Evolutionary conservation across 2,797 vertebrate species (phyloP).

Genomic region (Malurus leucopterus): DNA sequence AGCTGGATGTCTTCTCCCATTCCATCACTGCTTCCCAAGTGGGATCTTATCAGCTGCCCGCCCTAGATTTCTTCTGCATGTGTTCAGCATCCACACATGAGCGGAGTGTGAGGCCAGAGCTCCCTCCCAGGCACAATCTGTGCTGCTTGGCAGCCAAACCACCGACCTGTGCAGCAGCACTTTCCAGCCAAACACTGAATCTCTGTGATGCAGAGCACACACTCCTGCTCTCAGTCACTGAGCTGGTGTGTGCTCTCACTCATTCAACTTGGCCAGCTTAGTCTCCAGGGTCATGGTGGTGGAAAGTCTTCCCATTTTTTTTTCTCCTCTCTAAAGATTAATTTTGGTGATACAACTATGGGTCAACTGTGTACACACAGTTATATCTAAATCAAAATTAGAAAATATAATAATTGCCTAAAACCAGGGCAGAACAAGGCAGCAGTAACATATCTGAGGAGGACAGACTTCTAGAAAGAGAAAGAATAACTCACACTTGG

Average conservation of each 20-base stretch:
- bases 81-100: not conserved
- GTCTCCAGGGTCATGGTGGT: not conserved
- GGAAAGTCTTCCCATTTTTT: not conserved
- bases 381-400: not conserved
- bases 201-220: not conserved
- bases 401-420: not conserved
- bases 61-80: not conserved
- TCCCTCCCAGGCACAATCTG: not conserved
- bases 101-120: accelerated
- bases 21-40: not conserved
- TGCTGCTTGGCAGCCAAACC: not conserved
- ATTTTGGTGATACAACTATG: not conserved
- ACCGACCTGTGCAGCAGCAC: not conserved
- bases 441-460: not conserved
- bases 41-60: not conserved
- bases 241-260: accelerated
- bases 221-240: not conserved
- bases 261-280: accelerated
- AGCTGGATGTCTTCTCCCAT: not conserved
- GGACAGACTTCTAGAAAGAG: not conserved
- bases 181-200: not conserved
- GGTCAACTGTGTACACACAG: not conserved
- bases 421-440: not conserved
- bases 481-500: not conserved
- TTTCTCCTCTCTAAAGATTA: not conserved